Evolutionary conservation across 2,797 vertebrate genomes (phyloP).

Genomic region (Naso thynnoides): DNA sequence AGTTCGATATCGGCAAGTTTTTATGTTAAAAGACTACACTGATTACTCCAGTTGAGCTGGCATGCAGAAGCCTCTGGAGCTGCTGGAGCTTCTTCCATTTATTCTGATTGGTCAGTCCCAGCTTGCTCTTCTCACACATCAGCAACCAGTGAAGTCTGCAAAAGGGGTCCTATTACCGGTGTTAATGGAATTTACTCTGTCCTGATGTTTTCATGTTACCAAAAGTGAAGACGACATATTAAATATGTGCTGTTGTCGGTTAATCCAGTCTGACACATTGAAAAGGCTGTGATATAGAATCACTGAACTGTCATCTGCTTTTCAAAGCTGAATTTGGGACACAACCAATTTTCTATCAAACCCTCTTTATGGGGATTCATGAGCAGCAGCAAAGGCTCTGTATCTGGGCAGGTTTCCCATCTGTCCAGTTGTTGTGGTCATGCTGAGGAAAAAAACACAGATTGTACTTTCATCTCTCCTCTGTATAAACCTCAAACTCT

Average conservation of each 20-base stretch:
- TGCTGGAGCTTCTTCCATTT: too few relatives aligned
- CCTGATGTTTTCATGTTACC: not conserved
- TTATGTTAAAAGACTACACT: too few relatives aligned
- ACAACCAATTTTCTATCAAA: not conserved
- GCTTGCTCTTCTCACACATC: too few relatives aligned
- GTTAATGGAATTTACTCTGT: too few relatives aligned
- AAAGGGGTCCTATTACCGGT: too few relatives aligned
- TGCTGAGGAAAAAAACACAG: conserved; percentile 28
- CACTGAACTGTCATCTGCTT: not conserved
- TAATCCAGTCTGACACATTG: not conserved
- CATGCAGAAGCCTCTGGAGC: too few relatives aligned
- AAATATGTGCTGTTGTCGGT: not conserved
- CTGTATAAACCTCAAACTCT: conserved; percentile 8
- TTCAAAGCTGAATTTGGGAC: conserved; percentile 1
- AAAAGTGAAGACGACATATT: not conserved
- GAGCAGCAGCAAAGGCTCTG: conserved; percentile 26
- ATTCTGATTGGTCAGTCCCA: too few relatives aligned
- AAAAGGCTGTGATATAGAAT: not conserved
- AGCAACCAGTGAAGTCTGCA: too few relatives aligned
- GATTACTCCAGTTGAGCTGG: too few relatives aligned
- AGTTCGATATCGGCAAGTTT: too few relatives aligned
- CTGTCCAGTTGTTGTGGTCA: not conserved
- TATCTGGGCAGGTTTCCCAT: conserved; percentile 45
- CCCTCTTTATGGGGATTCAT: conserved; percentile 17
- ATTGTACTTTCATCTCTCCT: conserved; percentile 2